Conservation (phyloP, 2,797 vertebrate species). For the Periophthalmus magnuspinnatus region DNA sequence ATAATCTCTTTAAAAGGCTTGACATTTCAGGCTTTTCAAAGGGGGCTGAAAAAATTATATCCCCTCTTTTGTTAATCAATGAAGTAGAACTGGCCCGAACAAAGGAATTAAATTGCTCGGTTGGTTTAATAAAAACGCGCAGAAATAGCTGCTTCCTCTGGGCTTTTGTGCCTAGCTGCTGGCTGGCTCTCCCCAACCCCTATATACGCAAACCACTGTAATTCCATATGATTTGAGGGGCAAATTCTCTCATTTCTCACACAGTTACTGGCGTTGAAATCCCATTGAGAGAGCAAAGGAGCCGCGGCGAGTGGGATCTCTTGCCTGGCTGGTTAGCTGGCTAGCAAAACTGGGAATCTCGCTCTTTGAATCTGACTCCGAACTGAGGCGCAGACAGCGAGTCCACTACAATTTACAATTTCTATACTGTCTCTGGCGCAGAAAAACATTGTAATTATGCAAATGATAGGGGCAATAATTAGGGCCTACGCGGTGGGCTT, state of each 20-base stretch:
- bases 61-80: constrained; percentile 99
- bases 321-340: constrained; percentile 14
- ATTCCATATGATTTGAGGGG: constrained; percentile 99
- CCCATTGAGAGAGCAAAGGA: constrained; percentile 92
- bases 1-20: constrained; percentile 99
- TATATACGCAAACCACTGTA: constrained; percentile 93
- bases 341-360: constrained; percentile 14
- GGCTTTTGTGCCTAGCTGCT: constrained; percentile 96
- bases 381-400: constrained; percentile 66
- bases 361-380: constrained; percentile 93
- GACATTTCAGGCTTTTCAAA: constrained; percentile 99
- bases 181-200: constrained; percentile 83
- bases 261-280: constrained; percentile 93
- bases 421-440: constrained; percentile 74
- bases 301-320: constrained; percentile 60
- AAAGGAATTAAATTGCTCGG: constrained; percentile 99
- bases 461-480: constrained; percentile 83
- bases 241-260: constrained; percentile 97
- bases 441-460: constrained; percentile 83
- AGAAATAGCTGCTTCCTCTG: constrained; percentile 99
- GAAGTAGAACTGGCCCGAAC: constrained; percentile 99
- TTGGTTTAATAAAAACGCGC: constrained; percentile 99
- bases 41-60: constrained; percentile 99
- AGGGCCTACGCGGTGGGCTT: constrained; percentile 73
- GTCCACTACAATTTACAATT: constrained; percentile 83